Base-by-base conservation (phyloP, 2,888 invertebrate genomes). In the Pomacea canaliculata region DNA sequence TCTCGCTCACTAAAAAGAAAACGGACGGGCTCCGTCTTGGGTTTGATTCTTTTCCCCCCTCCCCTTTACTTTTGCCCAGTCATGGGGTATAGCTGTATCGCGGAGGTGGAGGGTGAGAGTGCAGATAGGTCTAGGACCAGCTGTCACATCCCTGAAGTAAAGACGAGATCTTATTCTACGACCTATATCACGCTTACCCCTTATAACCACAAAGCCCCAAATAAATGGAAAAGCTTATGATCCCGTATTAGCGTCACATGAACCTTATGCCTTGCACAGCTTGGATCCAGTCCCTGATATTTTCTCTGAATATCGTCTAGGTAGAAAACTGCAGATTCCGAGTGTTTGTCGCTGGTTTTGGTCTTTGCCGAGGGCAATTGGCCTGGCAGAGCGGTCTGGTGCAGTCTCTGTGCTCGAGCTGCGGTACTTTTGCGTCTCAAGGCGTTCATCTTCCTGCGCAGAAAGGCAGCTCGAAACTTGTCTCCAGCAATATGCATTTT, bases 401-500 rank as follows among this genome's bases (percentile, higher is more conserved):
- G 60, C 51, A 49, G 60, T 49, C 19, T 62, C 8, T 59, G 66
- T 10, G 70, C 71, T 13, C 62, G 68, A 19, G 70, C 71, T 46
- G 73, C 63, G 7, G 59, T 69, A 56, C 81, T 62, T 60, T 77
- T 76, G 65, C 74, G 73, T 27, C 80, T 77, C 19, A 82, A 60
- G 16, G 67, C 78, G 48, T 73, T 72, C 62, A 83, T 73, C 48
- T 81, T 82, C 51, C 77, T 70, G n/a, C 81, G 73, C 46, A 86
- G 68, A 59, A 84, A 80, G 46, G 81, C 83, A 7, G 84, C 79
- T 27, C 84, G 76, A 73, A 84, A 70, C 73, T 78, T 84, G 78
- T 85, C 85, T 19, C 84, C 85, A 3, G 82, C 81, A 37, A 85
- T 84, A 68, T 83, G 76, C 68, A 82, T 82, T 71, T 85, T 85